These are phyloP conservation scores for Dolichoris vasculosae DNA, from an alignment of 1,140 invertebrate species.

Conservation along the genomic window DNA sequence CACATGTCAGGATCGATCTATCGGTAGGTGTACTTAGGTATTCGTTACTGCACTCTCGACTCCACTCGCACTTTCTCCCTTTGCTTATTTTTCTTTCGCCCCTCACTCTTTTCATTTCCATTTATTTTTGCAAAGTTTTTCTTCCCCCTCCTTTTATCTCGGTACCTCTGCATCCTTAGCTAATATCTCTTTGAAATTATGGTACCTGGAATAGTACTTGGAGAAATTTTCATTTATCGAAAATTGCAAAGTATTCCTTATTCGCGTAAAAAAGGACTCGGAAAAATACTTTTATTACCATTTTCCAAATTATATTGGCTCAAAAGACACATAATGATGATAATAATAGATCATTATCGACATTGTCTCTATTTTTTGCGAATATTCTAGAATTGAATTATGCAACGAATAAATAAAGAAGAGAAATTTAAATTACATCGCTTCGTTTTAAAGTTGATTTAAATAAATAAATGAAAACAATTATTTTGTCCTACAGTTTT, in stretches of 20 bases:
- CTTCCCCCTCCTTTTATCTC: constrained; percentile 15
- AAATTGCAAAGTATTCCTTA: too few species aligned
- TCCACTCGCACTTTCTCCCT: not conserved
- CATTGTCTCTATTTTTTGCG: too few species aligned
- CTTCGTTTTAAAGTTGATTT: too few species aligned
- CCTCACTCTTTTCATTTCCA: not conserved
- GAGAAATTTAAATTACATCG: too few species aligned
- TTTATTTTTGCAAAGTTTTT: constrained; percentile 8
- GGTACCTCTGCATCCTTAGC: not conserved
- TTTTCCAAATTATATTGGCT: too few species aligned
- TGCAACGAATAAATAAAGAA: too few species aligned
- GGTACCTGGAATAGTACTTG: not conserved
- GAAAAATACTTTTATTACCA: not conserved
- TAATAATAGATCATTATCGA: too few species aligned
- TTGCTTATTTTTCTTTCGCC: not conserved
- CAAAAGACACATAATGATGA: too few species aligned
- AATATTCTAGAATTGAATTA: too few species aligned
- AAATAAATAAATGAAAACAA: too few species aligned
- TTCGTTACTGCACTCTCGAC: constrained; percentile 16
- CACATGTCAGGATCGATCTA: constrained; percentile 38
- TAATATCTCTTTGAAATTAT: not conserved
- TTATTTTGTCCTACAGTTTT: too few species aligned
- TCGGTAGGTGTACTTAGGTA: constrained; percentile 44
- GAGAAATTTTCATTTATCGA: not conserved
- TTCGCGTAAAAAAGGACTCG: not conserved